Conservation (phyloP, 2,797 vertebrate genomes). For the Acrossocheilus fasciatus region DNA sequence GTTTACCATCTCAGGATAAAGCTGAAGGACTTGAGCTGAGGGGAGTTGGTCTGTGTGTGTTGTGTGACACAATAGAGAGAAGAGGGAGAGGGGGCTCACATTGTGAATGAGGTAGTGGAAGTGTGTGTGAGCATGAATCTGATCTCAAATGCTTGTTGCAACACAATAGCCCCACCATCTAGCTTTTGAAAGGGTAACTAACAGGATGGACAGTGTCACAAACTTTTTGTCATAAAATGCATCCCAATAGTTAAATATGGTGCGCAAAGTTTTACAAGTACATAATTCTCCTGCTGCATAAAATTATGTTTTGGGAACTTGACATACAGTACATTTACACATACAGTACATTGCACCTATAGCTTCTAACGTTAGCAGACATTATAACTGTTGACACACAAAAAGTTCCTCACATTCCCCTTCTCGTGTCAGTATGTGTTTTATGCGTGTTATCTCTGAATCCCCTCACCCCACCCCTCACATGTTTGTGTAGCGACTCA, state of each 20-base stretch:
- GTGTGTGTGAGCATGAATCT: constrained; percentile 5
- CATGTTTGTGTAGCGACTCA: constrained; percentile 44
- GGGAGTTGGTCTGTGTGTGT: constrained; percentile 1
- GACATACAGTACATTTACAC: not conserved
- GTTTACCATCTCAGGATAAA: constrained; percentile 48
- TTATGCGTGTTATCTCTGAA: constrained; percentile 25
- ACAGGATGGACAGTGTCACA: not conserved
- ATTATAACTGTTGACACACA: constrained; percentile 2
- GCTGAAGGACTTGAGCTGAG: not conserved
- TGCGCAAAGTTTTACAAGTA: not conserved
- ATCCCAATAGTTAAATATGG: not conserved
- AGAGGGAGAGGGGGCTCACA: constrained; percentile 5
- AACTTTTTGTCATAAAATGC: not conserved
- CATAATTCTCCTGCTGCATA: not conserved
- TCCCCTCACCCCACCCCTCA: constrained; percentile 34
- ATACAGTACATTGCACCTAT: not conserved
- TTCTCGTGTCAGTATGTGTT: constrained; percentile 24
- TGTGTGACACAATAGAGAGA: constrained; percentile 16
- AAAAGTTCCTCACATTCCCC: constrained; percentile 10
- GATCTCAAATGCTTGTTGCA: constrained; percentile 30
- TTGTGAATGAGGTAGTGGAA: not conserved
- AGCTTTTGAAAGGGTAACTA: constrained; percentile 44
- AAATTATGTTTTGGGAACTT: not conserved
- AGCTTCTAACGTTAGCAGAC: not conserved
- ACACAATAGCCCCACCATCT: constrained; percentile 22